Evolutionary conservation across 2,113 vertebrate genomes (phyloP), one percentile per base, ranked within the genome.

Genomic region (Alligator sinensis): DNA sequence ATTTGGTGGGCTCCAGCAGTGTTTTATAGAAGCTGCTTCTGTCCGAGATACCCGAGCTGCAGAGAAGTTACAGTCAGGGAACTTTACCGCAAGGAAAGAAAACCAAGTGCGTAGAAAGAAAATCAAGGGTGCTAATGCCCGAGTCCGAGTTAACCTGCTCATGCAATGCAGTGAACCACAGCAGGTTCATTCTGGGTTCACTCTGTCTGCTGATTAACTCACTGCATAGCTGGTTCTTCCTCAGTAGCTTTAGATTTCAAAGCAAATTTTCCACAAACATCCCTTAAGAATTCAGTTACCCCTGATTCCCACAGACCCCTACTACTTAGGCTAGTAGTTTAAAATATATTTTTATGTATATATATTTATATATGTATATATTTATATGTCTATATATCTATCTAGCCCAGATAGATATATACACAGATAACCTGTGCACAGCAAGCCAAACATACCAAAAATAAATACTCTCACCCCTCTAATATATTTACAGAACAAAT

Each of bases 391-490:
- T 87, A 79, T 96, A 92, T 96, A 96, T 94, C 97, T 96, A 93
- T 91, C 95, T 79, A 66, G 13, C 6, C 92, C 76, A 93, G 94
- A 97, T 88, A 96, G 86, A 97, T 82, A 97, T 92, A 95, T 74
- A 97, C 61, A 93, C 95, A 96, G 79, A 90, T 95, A 84, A 89
- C 96, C 96, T 97, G 97, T 96, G 95, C 85, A 93, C 89, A 95
- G 96, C 92, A 95, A 98, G 96, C 96, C 97, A 97, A 91, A 96
- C 97, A 98, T 96, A 98, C 97, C 95, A 96, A 98, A 98, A 98
- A 98, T 98, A 98, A 98, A 98, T 98, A 98, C 97, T 98, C 96
- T 98, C 97, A 91, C 94, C 72, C 97, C 96, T 97, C 97, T 98
- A 97, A 97, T 96, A 87, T 97, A 97, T 98, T 96, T 98, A 98